Base-by-base conservation (phyloP, 2,888 invertebrate species). In the Nemotelus nigrinus region DNA sequence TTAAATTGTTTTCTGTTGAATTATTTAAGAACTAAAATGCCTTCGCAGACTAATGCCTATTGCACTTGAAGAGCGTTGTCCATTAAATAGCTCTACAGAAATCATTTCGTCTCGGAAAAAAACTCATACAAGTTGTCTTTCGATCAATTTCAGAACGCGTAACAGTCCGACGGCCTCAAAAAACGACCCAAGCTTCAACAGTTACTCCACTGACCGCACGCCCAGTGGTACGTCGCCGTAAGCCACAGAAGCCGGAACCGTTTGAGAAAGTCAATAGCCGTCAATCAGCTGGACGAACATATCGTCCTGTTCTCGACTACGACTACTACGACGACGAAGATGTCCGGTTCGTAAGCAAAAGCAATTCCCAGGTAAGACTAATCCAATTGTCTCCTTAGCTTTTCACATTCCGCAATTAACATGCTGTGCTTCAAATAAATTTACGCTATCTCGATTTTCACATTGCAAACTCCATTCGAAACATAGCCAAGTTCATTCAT, bases 281-380 rank as follows among this genome's bases (percentile, higher is more conserved):
- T 4, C 81, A 78, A 43, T 77, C 60, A 74, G 80, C 82, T 2
- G 83, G 81, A 67, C 81, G 83, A 78, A 83, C 83, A 2, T 85
- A 85, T 81, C 84, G 85, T 76, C 87, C 86, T 25, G 82, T 87
- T 44, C 81, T 87, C 63, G 91, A 91, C 82, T 92, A 93, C 82
- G 93, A 94, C 82, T 92, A 92, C 81, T 93, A 93, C 82, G 93
- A 93, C 81, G 92, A 92, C 79, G 90, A 89, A 41, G 89, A 90
- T 78, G 85, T 86, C 39, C 87, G 91, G 84, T 84, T 92, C 83
- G 84, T 89, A 83, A 85, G 90, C 83, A 86, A 90, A 78, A 84
- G 89, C 3, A 87, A 87, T 47, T 86, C 88, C 65, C 88, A 90
- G 85, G 86, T 91, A 85, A 53, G 4, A 25, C 48, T 58, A 60